A percentile compares a stretch with the other conserved stretches of the same genome.
These are phyloP conservation scores for Brienomyrus brachyistius DNA, from an alignment of 2,113 vertebrate species.

Conservation along the genomic window DNA sequence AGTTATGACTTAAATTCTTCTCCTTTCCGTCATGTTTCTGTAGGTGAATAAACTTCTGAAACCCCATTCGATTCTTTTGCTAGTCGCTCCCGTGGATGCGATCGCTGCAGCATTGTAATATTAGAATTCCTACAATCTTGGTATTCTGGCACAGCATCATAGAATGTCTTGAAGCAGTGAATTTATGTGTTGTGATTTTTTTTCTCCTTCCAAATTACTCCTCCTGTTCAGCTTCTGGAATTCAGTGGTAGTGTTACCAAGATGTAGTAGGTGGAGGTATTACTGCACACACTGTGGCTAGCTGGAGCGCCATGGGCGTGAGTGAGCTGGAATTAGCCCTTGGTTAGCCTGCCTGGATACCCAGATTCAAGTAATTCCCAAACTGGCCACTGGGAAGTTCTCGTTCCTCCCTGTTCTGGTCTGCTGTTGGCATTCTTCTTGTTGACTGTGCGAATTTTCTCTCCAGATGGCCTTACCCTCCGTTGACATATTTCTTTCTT, in stretches of 20 bases:
- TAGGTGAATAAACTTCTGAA: not conserved
- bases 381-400: not conserved
- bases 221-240: not conserved
- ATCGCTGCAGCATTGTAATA: not conserved
- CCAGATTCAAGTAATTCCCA: not conserved
- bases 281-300: not conserved
- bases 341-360: not conserved
- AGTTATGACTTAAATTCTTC: not conserved
- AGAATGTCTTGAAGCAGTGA: not conserved
- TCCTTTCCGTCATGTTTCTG: not conserved
- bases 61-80: not conserved
- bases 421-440: not conserved
- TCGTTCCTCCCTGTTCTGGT: not conserved
- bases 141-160: not conserved
- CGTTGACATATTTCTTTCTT: not conserved
- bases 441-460: not conserved
- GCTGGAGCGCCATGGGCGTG: not conserved
- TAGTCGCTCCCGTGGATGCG: not conserved
- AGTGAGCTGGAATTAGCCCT: not conserved
- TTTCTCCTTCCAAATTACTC: not conserved
- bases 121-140: not conserved
- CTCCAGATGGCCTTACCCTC: not conserved
- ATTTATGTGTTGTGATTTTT: not conserved
- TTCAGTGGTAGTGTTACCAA: not conserved
- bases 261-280: not conserved